Evolutionary conservation across 2,888 invertebrate genomes (phyloP), one percentile per base, ranked within the genome.

Genomic region (Agrotis puta): DNA sequence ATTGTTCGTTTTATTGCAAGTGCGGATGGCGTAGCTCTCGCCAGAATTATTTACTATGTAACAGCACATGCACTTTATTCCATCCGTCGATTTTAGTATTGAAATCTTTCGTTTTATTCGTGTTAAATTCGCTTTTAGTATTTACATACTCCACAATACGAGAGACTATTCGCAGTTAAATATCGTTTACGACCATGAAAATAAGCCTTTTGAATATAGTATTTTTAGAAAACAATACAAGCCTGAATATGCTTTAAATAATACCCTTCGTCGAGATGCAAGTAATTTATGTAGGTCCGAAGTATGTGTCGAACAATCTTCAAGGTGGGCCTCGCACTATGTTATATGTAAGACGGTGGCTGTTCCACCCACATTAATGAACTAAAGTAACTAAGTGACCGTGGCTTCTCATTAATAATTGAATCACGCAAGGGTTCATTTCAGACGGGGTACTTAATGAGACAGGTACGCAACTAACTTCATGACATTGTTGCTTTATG

Each of bases 11-110:
- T 95, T 94, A 94, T 93, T 94, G 93, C 93, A 88, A 92, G 94
- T 92, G 92, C 89, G 92, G 92, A 94, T 94, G 91, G 91, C 91
- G 91, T 90, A 89, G 91, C 93, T 92, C 92, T 88, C 90, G 89
- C 91, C 90, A 90, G 94, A 95, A 94, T 95, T 95, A 95, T 95
- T 95, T 94, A 95, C 94, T 92, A 93, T 92, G 93, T 94, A 93
- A 94, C 93, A 93, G 91, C 92, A 91, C 92, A 93, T 93, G 93
- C 92, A 94, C 92, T 93, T 93, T 94, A 94, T 93, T 93, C 91
- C 89, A 90, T 89, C 87, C 90, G 83, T 89, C 92, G 92, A 92
- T 93, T 94, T 92, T 91, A 90, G 88, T 91, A 92, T 91, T 92
- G 89, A 91, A 92, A 89, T 87, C 90, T 89, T 92, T 91, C 88